Evolutionary conservation across 2,113 vertebrate genomes (phyloP).

Genomic region (Halichoerus grypus): DNA sequence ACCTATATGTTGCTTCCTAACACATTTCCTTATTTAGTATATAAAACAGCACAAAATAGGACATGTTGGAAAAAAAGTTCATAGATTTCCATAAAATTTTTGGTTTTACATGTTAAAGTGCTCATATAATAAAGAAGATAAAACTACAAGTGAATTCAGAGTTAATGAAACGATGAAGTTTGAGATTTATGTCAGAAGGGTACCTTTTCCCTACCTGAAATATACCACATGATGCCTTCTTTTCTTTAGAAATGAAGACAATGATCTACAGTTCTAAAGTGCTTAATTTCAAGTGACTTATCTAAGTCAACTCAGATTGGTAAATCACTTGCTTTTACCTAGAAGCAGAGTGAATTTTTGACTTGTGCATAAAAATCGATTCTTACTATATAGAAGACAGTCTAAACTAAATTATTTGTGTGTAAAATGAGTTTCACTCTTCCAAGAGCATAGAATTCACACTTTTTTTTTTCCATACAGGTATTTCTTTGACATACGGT

Average conservation of each 20-base stretch:
- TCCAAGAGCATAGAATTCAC: not conserved
- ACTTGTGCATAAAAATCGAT: not conserved
- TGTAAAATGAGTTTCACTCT: not conserved
- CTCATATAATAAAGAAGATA: not conserved
- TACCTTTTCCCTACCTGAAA: not conserved
- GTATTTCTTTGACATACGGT: not conserved
- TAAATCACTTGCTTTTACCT: not conserved
- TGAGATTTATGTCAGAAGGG: not conserved
- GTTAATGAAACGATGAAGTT: not conserved
- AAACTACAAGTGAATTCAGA: not conserved
- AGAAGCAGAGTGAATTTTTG: not conserved
- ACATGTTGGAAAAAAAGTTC: not conserved
- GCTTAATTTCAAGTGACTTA: not conserved
- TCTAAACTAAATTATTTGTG: not conserved
- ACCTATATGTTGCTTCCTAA: not conserved
- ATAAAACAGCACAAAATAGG: not conserved
- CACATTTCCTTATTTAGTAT: not conserved
- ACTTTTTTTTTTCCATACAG: not conserved
- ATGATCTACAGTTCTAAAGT: not conserved
- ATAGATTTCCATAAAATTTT: not conserved
- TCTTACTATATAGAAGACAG: not conserved
- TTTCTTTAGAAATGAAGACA: not conserved
- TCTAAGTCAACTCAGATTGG: not conserved
- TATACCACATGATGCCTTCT: not conserved
- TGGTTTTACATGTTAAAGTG: not conserved